Evolutionary conservation across 2,113 vertebrate species (phyloP), one percentile per base, ranked within the genome.

Genomic region (Rhadina sibilatrix): DNA sequence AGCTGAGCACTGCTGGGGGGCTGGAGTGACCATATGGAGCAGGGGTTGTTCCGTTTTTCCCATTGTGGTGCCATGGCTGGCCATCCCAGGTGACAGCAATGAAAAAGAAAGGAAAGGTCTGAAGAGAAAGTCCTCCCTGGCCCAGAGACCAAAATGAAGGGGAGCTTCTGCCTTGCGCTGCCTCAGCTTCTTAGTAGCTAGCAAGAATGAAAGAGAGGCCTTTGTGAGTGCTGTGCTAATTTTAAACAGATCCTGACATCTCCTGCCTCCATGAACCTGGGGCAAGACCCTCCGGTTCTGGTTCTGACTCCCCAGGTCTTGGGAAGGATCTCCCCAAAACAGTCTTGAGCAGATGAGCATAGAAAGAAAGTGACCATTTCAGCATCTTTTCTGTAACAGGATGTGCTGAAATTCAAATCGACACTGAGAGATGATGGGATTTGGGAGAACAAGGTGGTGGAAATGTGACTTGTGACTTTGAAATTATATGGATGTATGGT

Each of bases 261-360:
- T 68, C 37, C 53, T 44, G 53, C 27, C 38, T 60, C 22, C 28
- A 15, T 6, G 4, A 87, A 37, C 22, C 15, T 44, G 10, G 14
- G 11, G 8, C 22, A 60, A 46, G 38, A 38, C 18, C 9, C 46
- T 68, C 11, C 0, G 3, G 46, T 44, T 68, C 53, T 66, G 25
- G 13, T 60, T 86, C 63, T 44, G 37, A 18, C 9, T 6, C 9
- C 11, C 15, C 28, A 46, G 18, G 11, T 69, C 33, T 19, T 68
- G 31, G 15, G 19, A 33, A 69, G 18, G 38, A 10, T 61, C n/a
- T n/a, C n/a, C n/a, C n/a, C n/a, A n/a, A n/a, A 61, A 46, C 12
- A 38, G 46, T 33, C 23, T 69, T 6, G 2, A 47, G 8, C 47
- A 69, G 33, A 9, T 23, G 19, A 6, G 12, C 0, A 0, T 38